phyloP scores from a whole-genome alignment of 2,888 invertebrate species.

The Phyllotreta cruciferae region DNA sequence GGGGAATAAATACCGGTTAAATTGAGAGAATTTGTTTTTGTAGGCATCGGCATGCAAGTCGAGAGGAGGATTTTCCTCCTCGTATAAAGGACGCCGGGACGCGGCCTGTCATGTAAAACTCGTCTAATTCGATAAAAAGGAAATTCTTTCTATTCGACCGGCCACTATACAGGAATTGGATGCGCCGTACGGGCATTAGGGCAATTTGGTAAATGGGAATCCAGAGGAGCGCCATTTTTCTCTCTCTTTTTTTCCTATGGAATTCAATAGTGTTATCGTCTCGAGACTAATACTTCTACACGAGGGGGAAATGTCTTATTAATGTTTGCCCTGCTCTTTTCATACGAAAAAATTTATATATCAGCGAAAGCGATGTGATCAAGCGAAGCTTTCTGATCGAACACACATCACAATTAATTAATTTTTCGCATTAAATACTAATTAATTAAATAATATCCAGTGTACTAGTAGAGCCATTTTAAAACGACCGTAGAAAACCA shows the following conservation, averaged over 20 bases:
- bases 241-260: constrained; percentile 8
- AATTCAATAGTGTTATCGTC: constrained; percentile 15
- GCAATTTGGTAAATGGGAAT: constrained; percentile 28
- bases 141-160: constrained; percentile 31
- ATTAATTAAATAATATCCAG: neutral
- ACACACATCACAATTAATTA: neutral
- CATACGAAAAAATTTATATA: neutral
- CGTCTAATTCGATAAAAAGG: constrained; percentile 31
- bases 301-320: constrained; percentile 9
- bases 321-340: constrained; percentile 5
- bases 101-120: constrained; percentile 26
- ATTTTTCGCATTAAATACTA: neutral
- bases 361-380: neutral
- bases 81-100: constrained; percentile 4
- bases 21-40: constrained; percentile 40
- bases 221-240: constrained; percentile 15
- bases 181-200: constrained; percentile 23
- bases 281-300: constrained; percentile 13
- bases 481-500: constrained; percentile 21
- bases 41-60: constrained; percentile 27
- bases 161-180: constrained; percentile 25
- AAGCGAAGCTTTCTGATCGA: neutral
- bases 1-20: constrained; percentile 39
- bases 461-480: neutral
- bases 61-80: constrained; percentile 12